Evolutionary conservation across 2,113 vertebrate genomes (phyloP).

Genomic region (Myocastor coypus): DNA sequence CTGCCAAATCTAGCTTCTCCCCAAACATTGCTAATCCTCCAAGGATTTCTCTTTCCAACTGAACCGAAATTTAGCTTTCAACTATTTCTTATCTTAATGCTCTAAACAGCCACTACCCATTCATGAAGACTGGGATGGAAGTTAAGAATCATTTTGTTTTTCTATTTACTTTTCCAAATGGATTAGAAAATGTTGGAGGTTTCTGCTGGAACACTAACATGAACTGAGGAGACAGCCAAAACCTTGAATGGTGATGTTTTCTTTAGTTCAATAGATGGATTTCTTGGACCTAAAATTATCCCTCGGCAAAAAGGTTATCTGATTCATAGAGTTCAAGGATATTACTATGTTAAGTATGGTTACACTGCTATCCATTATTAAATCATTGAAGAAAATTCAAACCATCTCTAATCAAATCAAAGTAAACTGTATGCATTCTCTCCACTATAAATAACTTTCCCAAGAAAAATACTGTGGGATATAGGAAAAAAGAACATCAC

Average conservation of each 20-base stretch:
- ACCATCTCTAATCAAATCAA: not conserved
- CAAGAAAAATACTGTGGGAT: not conserved
- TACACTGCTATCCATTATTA: not conserved
- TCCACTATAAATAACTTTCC: not conserved
- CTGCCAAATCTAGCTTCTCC: not conserved
- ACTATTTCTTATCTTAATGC: not conserved
- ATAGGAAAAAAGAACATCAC: not conserved
- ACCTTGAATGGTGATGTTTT: not conserved
- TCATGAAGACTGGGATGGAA: not conserved
- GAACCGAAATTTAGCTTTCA: not conserved
- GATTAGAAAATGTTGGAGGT: slow-evolving; percentile 6
- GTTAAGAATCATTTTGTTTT: slow-evolving; percentile 33
- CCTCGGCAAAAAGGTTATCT: not conserved
- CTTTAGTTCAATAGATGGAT: not conserved
- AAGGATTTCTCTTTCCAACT: not conserved
- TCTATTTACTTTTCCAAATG: slow-evolving; percentile 29
- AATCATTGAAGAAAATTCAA: not conserved
- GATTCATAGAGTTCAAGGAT: not conserved
- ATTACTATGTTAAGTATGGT: not conserved
- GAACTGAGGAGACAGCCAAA: not conserved
- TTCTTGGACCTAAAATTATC: not conserved
- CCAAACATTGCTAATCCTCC: not conserved
- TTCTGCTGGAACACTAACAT: not conserved
- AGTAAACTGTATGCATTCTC: not conserved
- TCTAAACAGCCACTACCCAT: not conserved